A percentile compares a stretch with the other conserved stretches of the same genome.
Evolutionary conservation across 53 echinoderm and acorn worm genomes (phyloP).

Genomic region (Hippasteria phrygiana): DNA sequence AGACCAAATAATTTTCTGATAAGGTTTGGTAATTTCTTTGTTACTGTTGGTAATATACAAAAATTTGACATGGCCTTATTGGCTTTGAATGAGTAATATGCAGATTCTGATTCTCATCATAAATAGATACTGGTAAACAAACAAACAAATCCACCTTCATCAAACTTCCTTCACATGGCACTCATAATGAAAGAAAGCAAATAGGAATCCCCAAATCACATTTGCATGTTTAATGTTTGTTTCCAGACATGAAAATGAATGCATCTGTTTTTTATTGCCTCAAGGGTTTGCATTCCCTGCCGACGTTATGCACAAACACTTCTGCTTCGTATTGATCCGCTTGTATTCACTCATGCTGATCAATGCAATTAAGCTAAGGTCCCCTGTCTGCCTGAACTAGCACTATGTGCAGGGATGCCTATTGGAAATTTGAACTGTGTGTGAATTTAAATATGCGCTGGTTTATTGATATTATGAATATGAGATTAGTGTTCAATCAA

Average conservation of each 20-base stretch:
- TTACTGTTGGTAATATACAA: too few relatives aligned
- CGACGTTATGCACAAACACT: constrained; percentile 38
- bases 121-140: neutral
- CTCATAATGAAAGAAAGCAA: neutral
- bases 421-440: neutral
- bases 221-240: constrained; percentile 5
- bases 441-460: neutral
- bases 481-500: too few relatives aligned
- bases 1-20: too few relatives aligned
- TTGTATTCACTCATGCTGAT: constrained; percentile 54
- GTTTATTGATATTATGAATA: neutral
- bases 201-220: neutral
- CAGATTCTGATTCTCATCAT: neutral
- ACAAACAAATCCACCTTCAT: neutral
- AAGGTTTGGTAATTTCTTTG: too few relatives aligned
- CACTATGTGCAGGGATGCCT: neutral
- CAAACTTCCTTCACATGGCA: neutral
- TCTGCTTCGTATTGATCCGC: constrained; percentile 48
- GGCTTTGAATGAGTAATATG: too few relatives aligned
- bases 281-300: neutral
- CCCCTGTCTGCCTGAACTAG: neutral
- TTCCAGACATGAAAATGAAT: neutral
- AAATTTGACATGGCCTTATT: too few relatives aligned
- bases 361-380: constrained; percentile 39
- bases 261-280: neutral